Evolutionary conservation across 2,113 vertebrate species (phyloP), one percentile per base, ranked within the genome.

Genomic region (Spea bombifrons): DNA sequence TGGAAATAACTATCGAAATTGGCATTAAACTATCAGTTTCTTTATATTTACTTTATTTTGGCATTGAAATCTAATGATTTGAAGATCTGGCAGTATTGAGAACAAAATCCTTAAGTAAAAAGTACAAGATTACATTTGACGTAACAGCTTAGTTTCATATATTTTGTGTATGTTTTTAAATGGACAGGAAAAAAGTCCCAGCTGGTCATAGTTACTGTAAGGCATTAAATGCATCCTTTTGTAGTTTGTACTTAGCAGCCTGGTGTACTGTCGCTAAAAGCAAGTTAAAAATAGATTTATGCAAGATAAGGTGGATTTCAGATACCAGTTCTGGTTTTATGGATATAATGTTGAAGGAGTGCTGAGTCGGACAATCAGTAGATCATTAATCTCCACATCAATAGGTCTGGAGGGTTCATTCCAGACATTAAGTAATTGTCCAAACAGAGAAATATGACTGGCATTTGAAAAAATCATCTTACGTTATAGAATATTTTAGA

Each of bases 221-320:
- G 30, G 30, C 30, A 30, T 30, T 30, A 48, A 66, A 57, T 55
- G 30, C 67, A 44, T 52, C 46, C 67, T 71, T 30, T 71, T 70
- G 55, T 69, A 47, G 66, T 69, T 69, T 46, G 43, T 48, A 59
- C 66, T 47, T 70, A 78, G 63, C 71, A 55, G 67, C 59, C 55
- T 44, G 67, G 64, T 71, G 70, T 71, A 67, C 73, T 75, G 73
- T 17, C 64, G 76, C 67, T 78, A 78, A 78, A 78, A 78, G 76
- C 76, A 78, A 15, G 17, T 44, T 78, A 78, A 44, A 78, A 78
- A 78, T 71, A 78, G 76, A 52, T 7, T 13, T 44, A 8, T 78
- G 76, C 55, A 67, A 78, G 76, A 68, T 78, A 70, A 71, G 67
- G 67, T 44, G 50, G 67, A 78, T 71, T 67, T 64, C 12, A 9